Base-by-base conservation (phyloP, 2,113 vertebrate species). In the Platichthys stellatus region DNA sequence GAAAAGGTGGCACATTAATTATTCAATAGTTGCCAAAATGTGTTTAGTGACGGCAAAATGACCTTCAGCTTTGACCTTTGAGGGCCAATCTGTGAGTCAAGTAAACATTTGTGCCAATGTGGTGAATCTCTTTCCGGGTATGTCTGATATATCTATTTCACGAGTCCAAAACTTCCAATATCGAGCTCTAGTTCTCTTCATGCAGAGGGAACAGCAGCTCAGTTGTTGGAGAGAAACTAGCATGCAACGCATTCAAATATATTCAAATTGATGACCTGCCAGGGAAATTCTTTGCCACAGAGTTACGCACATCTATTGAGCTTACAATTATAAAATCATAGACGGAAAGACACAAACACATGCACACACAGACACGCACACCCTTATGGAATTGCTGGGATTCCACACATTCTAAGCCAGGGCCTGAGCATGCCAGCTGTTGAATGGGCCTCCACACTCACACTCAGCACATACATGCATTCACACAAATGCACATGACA, bases 361-460 rank as follows among this genome's bases (percentile, higher is more conserved):
- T 26, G 57, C 21, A 68, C n/a, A 64, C n/a, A 76, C 14, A 35
- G 15, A 45, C 26, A 71, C 63, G 78, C 75, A 80, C 78, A 74
- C 71, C 35, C 73, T 67, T 2, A 58, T 73, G 60, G 72, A 78
- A 78, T 61, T 86, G 62, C 63, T 58, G 58, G 74, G 88, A 93
- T 94, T 93, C 90, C 88, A 58, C 78, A 80, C 84, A 93, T 93
- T 90, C 86, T 86, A 79, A 78, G 72, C 80, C 80, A 88, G 78
- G 86, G 91, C 85, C 88, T 79, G 83, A 78, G 78, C 89, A 92
- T 93, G 91, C 91, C 93, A 94, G 90, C 92, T 94, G 93, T 85
- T 89, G 87, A 86, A 90, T 89, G 89, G 81, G 82, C 84, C 84
- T 90, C 76, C 64, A 69, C 63, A 64, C 74, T 76, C 72, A 43